These are phyloP conservation scores for Oscheius myriophilus DNA, from an alignment of 2,888 invertebrate species.

Conservation along the genomic window DNA sequence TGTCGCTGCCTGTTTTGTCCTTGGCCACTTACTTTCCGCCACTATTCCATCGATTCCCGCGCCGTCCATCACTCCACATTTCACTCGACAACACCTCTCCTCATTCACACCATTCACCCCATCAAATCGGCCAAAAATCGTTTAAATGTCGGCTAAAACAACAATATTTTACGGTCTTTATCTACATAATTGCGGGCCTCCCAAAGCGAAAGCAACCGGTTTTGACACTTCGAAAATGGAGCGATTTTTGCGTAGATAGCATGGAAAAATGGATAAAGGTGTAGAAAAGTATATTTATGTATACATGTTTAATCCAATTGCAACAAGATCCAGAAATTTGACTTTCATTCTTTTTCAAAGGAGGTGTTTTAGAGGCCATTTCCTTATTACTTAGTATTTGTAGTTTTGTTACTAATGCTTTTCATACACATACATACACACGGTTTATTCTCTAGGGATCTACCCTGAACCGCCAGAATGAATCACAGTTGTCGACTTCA, in stretches of 20 bases:
- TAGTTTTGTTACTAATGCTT: no score
- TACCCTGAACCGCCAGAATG: no score
- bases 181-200: neutral
- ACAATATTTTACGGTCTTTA: neutral
- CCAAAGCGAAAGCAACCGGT: no score
- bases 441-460: no score
- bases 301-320: no score
- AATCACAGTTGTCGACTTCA: no score
- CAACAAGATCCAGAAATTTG: no score
- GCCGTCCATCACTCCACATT: conserved; percentile 4
- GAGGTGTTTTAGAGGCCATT: no score
- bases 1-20: conserved; percentile 20
- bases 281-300: no score
- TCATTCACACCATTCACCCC: neutral
- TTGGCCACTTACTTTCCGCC: conserved; percentile 12
- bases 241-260: neutral
- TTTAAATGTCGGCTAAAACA: neutral
- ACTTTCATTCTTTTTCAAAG: no score
- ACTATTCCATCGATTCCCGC: conserved; percentile 1
- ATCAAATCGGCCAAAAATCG: conserved; percentile 28
- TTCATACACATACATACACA: no score
- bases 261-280: neutral
- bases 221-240: neutral
- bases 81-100: neutral
- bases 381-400: no score